A percentile compares a stretch with the other conserved stretches of the same genome.
These are phyloP conservation scores for Hemibagrus wyckioides DNA, from an alignment of 2,113 vertebrate genomes.

Conservation along the genomic window DNA sequence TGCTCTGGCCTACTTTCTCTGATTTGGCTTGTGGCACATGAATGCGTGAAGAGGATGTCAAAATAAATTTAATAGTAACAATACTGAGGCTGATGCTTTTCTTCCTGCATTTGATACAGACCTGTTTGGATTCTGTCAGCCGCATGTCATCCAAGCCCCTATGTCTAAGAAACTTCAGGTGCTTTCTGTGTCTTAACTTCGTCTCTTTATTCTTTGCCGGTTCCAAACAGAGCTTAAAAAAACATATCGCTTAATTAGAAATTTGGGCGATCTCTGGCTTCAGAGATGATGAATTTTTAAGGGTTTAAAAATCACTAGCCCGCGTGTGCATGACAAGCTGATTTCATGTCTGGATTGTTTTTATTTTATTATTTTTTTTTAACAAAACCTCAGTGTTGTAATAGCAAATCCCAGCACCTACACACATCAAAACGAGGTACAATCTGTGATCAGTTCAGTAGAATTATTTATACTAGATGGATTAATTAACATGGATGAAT, in stretches of 20 bases:
- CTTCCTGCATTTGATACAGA: constrained; percentile 57
- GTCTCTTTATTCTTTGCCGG: background rate
- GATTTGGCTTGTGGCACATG: constrained; percentile 45
- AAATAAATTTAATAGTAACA: constrained; percentile 63
- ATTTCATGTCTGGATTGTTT: background rate
- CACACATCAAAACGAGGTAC: background rate
- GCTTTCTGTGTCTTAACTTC: constrained; percentile 26
- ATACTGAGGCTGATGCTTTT: constrained; percentile 50
- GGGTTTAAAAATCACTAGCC: background rate
- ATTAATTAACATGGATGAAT: background rate
- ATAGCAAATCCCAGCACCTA: background rate
- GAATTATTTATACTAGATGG: background rate
- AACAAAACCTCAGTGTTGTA: background rate
- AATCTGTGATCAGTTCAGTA: background rate
- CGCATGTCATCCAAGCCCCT: constrained; percentile 58
- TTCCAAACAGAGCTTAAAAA: constrained; percentile 37
- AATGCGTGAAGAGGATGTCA: constrained; percentile 58
- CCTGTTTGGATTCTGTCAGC: constrained; percentile 52
- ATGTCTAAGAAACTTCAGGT: constrained; percentile 60
- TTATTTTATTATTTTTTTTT: background rate
- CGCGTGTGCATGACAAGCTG: background rate
- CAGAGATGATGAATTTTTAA: background rate
- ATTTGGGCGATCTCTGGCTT: background rate
- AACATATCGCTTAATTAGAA: background rate
- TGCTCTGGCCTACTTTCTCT: constrained; percentile 52